Base-by-base conservation (phyloP, 2,113 vertebrate species). In the Chroicocephalus ridibundus region DNA sequence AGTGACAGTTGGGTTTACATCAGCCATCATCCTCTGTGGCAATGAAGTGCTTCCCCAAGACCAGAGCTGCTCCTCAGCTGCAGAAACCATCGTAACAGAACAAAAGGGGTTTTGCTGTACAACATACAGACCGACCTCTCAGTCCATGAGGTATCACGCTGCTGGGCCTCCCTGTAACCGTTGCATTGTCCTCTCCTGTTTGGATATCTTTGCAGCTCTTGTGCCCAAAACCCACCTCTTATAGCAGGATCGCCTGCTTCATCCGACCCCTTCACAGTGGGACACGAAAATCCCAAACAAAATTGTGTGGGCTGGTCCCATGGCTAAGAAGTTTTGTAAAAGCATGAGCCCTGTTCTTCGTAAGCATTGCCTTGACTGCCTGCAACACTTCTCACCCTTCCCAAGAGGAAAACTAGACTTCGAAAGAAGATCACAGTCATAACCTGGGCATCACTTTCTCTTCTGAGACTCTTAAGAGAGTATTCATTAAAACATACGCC, bases 1-100 rank as follows among this genome's bases (percentile, higher is more conserved):
- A 93, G 58, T 72, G 94, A 74, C 97, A 90, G 97, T 98, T 98
- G 68, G 71, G 44, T 89, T 98, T 98, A 55, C 97, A 95, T 78
- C 96, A 97, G 88, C 65, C 95, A 87, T 51, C 55, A 13, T 46
- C 83, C 80, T 92, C 96, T 97, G 96, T 96, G 96, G 97, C 94
- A 97, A 97, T 20, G n/a, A 81, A 82, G 80, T 3, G 68, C 88
- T 96, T 94, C 93, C 88, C 79, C 74, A 65, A 47, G 75, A 11
- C 42, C 58, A 58, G 77, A 58, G 44, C 58, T 8, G 55, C 58
- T 34, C 49, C 36, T 80, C 60, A 71, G 83, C 82, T 78, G 82
- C 86, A 88, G 69, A 72, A 90, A 24, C 68, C 79, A 49, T 32
- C 4, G 20, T 44, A 93, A 79, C 54, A 90, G 84, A 69, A 60